These are phyloP conservation scores for Ammospiza caudacuta DNA, from an alignment of 2,113 vertebrate species.

Conservation along the genomic window DNA sequence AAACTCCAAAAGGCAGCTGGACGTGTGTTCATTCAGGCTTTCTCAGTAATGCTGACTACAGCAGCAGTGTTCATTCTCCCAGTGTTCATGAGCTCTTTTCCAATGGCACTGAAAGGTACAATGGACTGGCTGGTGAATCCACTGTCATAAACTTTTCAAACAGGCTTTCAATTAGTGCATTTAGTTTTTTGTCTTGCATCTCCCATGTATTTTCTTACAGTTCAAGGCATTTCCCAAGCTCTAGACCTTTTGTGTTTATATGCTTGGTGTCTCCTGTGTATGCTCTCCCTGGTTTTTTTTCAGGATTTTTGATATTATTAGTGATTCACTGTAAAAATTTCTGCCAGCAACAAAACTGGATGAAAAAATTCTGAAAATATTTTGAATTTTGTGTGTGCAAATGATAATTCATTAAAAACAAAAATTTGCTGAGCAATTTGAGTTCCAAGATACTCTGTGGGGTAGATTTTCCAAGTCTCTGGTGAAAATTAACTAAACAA, in stretches of 20 bases:
- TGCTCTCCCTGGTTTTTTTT: neutral
- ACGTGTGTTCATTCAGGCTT: fast-evolving
- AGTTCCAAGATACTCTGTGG: neutral
- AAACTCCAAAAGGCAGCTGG: neutral
- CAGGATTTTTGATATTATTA: neutral
- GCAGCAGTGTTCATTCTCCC: neutral
- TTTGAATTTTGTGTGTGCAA: neutral
- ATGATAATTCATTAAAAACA: neutral
- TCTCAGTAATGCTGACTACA: neutral
- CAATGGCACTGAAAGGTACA: neutral
- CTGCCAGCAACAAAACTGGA: neutral
- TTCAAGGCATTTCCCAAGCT: neutral
- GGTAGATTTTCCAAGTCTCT: neutral
- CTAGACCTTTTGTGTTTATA: neutral
- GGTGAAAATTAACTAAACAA: neutral
- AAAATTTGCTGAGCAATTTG: neutral
- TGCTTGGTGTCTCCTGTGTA: neutral
- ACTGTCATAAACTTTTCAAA: neutral
- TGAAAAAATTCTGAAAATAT: neutral
- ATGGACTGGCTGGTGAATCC: neutral
- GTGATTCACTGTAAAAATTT: neutral
- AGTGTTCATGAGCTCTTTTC: neutral
- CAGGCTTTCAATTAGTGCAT: neutral
- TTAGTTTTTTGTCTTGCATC: neutral
- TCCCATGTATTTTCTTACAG: neutral